These are phyloP conservation scores for Drosophila ustulata DNA, from an alignment of 2,888 invertebrate genomes.

Conservation along the genomic window DNA sequence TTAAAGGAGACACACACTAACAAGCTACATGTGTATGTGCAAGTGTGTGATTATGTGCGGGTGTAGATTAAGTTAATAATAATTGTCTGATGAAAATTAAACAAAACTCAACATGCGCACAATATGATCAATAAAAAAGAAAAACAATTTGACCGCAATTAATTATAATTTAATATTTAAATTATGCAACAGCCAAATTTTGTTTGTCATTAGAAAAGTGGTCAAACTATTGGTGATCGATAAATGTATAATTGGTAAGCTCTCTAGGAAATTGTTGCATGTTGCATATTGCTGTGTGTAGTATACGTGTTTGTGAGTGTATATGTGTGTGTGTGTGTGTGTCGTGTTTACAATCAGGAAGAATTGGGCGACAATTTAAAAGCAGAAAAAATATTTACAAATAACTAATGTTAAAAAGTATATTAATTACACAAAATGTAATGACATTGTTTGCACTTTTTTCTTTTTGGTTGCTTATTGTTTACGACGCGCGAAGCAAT, in stretches of 20 bases:
- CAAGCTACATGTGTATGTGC: background rate
- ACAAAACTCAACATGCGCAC: slow-evolving; percentile 57
- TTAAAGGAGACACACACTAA: slow-evolving; percentile 46
- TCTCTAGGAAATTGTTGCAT: slow-evolving; percentile 25
- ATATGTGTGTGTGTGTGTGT: slow-evolving; percentile 13
- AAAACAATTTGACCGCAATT: slow-evolving; percentile 45
- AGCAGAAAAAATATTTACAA: slow-evolving; percentile 73
- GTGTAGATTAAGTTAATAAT: slow-evolving; percentile 25
- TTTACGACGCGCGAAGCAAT: slow-evolving; percentile 50
- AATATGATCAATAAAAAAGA: slow-evolving; percentile 45
- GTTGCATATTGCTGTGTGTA: slow-evolving; percentile 15
- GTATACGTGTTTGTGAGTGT: slow-evolving; percentile 17
- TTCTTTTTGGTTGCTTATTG: slow-evolving; percentile 48
- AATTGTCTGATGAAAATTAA: slow-evolving; percentile 46
- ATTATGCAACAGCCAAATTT: slow-evolving; percentile 56
- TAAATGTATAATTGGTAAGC: slow-evolving; percentile 31
- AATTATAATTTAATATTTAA: slow-evolving; percentile 33
- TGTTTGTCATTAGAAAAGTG: slow-evolving; percentile 28
- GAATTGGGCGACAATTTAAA: slow-evolving; percentile 67
- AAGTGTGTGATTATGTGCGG: slow-evolving; percentile 22
- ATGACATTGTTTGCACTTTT: slow-evolving; percentile 59
- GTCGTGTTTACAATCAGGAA: slow-evolving; percentile 42
- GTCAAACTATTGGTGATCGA: slow-evolving; percentile 10
- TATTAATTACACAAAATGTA: slow-evolving; percentile 47
- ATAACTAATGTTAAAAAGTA: slow-evolving; percentile 63